Percentiles rank a stretch among this genome's conserved stretches.
Evolutionary conservation across 2,113 vertebrate species (phyloP).

Genomic region (Maccullochella peelii): DNA sequence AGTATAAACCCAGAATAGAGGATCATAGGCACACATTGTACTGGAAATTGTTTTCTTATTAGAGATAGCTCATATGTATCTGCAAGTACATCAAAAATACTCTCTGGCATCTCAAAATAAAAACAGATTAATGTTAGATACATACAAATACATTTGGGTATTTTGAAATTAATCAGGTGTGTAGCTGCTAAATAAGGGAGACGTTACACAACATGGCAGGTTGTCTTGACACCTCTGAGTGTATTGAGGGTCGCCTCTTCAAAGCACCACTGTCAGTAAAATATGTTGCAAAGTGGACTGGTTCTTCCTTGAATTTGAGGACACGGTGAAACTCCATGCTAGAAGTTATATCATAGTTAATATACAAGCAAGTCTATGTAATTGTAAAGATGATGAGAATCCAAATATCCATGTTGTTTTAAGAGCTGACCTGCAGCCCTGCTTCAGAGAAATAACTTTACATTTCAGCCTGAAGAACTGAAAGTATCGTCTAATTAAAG

Average conservation of each 20-base stretch:
- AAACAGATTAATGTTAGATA: background rate
- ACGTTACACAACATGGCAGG: background rate
- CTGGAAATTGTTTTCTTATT: background rate
- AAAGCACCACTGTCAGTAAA: conserved; percentile 41
- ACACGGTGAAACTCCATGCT: background rate
- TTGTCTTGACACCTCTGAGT: conserved; percentile 42
- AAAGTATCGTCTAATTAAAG: conserved; percentile 21
- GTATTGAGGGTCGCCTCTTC: background rate
- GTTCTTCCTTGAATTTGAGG: background rate
- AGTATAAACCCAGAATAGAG: background rate
- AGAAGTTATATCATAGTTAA: background rate
- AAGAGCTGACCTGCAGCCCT: background rate
- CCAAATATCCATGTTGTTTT: background rate
- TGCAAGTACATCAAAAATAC: background rate
- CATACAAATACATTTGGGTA: background rate
- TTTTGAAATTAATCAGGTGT: background rate
- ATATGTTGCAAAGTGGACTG: conserved; percentile 9
- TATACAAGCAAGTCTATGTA: background rate
- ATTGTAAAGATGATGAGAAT: background rate
- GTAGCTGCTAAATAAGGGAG: background rate
- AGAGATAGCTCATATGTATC: background rate
- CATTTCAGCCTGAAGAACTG: background rate
- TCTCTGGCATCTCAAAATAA: background rate
- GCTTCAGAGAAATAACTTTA: background rate
- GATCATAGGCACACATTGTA: background rate